These are phyloP conservation scores for Spizaetus ornatus DNA, from an alignment of 2,113 vertebrate genomes.

Conservation along the genomic window DNA sequence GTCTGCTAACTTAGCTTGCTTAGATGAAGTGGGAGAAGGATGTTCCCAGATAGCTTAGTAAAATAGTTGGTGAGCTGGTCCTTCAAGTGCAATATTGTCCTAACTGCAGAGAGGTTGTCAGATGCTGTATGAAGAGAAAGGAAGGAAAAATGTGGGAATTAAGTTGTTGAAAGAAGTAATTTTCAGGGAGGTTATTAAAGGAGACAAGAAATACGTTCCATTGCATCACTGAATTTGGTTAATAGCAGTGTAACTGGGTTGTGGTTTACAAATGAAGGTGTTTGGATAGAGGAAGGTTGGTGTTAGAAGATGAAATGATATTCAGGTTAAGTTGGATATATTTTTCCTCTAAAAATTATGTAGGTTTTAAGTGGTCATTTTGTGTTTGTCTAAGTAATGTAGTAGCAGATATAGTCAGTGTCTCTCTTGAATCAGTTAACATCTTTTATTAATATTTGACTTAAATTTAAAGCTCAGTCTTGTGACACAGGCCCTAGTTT, in stretches of 20 bases:
- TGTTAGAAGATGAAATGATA: neutral
- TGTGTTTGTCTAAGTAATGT: neutral
- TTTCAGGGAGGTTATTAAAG: neutral
- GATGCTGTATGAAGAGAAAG: neutral
- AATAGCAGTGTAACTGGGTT: neutral
- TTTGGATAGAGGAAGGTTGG: neutral
- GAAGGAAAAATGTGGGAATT: neutral
- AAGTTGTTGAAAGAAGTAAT: neutral
- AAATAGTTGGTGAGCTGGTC: neutral
- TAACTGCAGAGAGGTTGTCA: neutral
- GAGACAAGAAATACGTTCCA: neutral
- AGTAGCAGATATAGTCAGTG: neutral
- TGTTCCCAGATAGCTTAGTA: neutral
- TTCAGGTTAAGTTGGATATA: neutral
- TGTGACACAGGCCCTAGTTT: neutral
- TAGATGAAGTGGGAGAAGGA: neutral
- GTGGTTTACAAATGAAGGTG: neutral
- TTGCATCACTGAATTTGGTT: neutral
- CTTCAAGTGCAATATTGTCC: neutral
- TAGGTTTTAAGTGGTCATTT: neutral
- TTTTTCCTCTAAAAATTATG: neutral
- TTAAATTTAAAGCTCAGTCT: neutral
- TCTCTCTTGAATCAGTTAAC: neutral
- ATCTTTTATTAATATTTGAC: neutral
- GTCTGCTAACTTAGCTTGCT: neutral